A percentile compares a stretch with the other conserved stretches of the same genome.
Evolutionary conservation across 2,888 invertebrate genomes (phyloP).

Genomic region (Tridacna crocea): DNA sequence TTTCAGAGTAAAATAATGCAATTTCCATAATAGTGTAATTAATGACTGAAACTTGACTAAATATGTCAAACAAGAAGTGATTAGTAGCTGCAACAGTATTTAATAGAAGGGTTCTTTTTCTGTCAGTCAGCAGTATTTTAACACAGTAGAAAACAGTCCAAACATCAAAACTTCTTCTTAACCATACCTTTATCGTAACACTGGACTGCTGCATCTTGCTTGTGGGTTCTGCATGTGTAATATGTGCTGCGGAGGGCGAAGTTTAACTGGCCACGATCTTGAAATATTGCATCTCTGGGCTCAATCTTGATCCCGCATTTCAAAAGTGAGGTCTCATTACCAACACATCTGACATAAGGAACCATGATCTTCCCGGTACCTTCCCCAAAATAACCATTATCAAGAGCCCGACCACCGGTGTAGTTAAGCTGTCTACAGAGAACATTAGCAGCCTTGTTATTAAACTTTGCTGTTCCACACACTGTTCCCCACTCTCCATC

Average conservation of each 20-base stretch:
- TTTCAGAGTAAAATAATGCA: too few relatives aligned
- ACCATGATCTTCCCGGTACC: slow-evolving; percentile 81
- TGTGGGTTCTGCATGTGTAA: slow-evolving; percentile 67
- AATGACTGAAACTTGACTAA: too few relatives aligned
- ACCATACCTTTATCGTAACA: slow-evolving; percentile 68
- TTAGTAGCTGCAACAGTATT: too few relatives aligned
- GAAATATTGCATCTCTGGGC: slow-evolving; percentile 53
- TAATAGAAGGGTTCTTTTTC: background rate
- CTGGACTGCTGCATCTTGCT: slow-evolving; percentile 69
- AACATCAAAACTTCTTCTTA: background rate
- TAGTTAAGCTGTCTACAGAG: slow-evolving; percentile 74
- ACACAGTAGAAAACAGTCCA: background rate
- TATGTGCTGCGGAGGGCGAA: slow-evolving; percentile 59
- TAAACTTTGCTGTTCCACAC: slow-evolving; percentile 90
- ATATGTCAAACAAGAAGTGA: too few relatives aligned
- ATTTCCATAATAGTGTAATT: too few relatives aligned
- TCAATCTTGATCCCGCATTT: slow-evolving; percentile 72
- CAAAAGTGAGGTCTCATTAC: slow-evolving; percentile 73
- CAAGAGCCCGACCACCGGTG: slow-evolving; percentile 69
- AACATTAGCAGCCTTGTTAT: slow-evolving; percentile 88
- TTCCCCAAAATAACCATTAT: slow-evolving; percentile 68
- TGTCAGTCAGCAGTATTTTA: background rate
- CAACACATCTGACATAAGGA: slow-evolving; percentile 72
- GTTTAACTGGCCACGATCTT: slow-evolving; percentile 43
- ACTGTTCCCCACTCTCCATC: slow-evolving; percentile 89